phyloP scores from a whole-genome alignment of 1,140 invertebrate species.

The Drosophila bocqueti region DNA sequence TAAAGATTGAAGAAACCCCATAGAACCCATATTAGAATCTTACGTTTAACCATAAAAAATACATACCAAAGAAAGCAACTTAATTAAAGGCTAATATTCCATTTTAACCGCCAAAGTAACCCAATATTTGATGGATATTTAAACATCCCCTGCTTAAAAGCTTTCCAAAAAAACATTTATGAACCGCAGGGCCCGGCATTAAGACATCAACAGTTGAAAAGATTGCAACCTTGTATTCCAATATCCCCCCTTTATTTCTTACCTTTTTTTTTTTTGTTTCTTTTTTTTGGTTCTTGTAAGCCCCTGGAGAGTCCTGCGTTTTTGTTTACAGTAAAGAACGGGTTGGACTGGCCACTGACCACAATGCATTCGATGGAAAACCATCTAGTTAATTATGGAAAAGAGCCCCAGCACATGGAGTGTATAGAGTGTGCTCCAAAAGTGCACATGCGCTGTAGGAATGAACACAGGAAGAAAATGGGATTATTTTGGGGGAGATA shows the following conservation, averaged over 20 bases:
- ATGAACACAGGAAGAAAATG: constrained; percentile 10
- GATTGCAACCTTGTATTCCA: constrained; percentile 51
- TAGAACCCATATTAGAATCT: not conserved
- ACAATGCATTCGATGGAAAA: constrained; percentile 57
- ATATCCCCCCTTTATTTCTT: constrained; percentile 14
- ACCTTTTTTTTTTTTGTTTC: not conserved
- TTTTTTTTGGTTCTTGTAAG: constrained; percentile 13
- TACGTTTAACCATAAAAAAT: not conserved
- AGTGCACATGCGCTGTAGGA: constrained; percentile 64
- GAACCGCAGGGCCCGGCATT: constrained; percentile 16
- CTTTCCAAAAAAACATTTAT: constrained; percentile 3
- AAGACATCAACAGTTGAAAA: constrained; percentile 37
- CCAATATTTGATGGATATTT: constrained; percentile 29
- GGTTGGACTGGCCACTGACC: constrained; percentile 34
- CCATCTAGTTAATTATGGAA: constrained; percentile 81
- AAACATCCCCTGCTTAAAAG: constrained; percentile 16
- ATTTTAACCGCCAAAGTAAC: not conserved
- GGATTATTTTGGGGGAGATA: not conserved
- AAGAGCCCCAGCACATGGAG: constrained; percentile 35
- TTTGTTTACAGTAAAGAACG: constrained; percentile 43
- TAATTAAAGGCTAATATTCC: constrained; percentile 22
- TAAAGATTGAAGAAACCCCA: not conserved
- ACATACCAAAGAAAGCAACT: not conserved
- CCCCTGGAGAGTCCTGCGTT: constrained; percentile 28
- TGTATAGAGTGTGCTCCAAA: constrained; percentile 59